Percentiles rank a stretch among this genome's conserved stretches.
Conservation (phyloP, 2,888 invertebrate genomes). For the Scrobipalpa costella region DNA sequence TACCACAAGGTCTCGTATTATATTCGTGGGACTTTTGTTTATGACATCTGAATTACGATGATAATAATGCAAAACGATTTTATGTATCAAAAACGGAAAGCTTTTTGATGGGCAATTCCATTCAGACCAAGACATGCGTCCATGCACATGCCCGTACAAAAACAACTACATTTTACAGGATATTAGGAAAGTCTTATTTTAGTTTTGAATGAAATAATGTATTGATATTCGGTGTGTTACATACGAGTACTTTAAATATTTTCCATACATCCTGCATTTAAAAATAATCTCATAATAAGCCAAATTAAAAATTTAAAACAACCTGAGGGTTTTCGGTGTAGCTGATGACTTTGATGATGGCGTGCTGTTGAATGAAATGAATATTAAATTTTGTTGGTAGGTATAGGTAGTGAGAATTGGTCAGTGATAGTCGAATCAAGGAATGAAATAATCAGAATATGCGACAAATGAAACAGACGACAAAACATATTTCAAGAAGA, state of each 20-base stretch:
- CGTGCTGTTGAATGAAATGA: constrained; percentile 79
- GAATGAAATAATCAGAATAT: constrained; percentile 11
- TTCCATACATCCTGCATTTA: constrained; percentile 26
- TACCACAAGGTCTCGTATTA: no score
- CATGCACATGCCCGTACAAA: neutral
- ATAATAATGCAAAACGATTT: no score
- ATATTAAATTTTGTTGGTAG: constrained; percentile 44
- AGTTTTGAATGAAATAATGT: no score
- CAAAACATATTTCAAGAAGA: neutral
- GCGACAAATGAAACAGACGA: constrained; percentile 7
- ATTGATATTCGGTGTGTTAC: no score
- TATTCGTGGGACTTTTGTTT: no score
- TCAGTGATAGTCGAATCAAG: constrained; percentile 7
- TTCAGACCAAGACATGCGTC: no score
- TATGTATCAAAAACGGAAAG: neutral
- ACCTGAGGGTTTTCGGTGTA: constrained; percentile 80
- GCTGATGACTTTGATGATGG: constrained; percentile 79
- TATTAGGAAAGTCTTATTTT: neutral
- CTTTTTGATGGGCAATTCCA: neutral
- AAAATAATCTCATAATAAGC: constrained; percentile 43
- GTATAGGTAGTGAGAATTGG: constrained; percentile 29
- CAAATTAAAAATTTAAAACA: constrained; percentile 56
- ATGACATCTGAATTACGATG: no score
- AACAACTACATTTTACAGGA: neutral
- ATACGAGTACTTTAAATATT: constrained; percentile 30